These are phyloP conservation scores for Cremastinae sp. DNA, from an alignment of 2,888 invertebrate genomes.

Conservation along the genomic window DNA sequence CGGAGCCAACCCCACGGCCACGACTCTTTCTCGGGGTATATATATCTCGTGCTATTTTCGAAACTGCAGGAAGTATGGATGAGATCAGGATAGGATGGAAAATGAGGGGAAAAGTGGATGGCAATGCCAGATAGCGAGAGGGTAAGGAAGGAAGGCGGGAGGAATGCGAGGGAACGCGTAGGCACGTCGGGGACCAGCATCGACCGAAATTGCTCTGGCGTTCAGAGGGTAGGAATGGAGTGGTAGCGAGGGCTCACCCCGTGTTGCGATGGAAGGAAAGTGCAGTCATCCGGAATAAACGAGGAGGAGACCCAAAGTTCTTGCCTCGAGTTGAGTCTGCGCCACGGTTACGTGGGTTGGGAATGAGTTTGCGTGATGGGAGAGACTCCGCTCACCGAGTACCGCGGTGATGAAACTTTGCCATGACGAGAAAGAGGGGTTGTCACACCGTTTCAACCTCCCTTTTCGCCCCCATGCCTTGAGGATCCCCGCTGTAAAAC, in stretches of 20 bases:
- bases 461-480: constrained; percentile 54
- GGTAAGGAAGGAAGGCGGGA: constrained; percentile 19
- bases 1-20: constrained; percentile 7
- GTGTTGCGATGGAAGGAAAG: constrained; percentile 76
- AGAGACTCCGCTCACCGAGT: constrained; percentile 58
- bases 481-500: constrained; percentile 57
- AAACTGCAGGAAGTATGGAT: constrained; percentile 44
- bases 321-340: constrained; percentile 77
- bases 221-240: constrained; percentile 59
- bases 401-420: constrained; percentile 78
- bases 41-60: constrained; percentile 26
- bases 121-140: constrained; percentile 14
- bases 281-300: constrained; percentile 80
- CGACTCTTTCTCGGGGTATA: constrained; percentile 34
- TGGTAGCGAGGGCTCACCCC: constrained; percentile 64
- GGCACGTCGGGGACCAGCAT: constrained; percentile 65
- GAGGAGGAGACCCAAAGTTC: constrained; percentile 79
- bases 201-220: constrained; percentile 74
- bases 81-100: constrained; percentile 39
- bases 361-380: constrained; percentile 77
- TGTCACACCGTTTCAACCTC: constrained; percentile 73
- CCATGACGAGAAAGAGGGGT: constrained; percentile 78
- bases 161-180: constrained; percentile 34
- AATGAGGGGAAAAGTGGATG: constrained; percentile 35
- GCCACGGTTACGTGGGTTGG: constrained; percentile 66